Evolutionary conservation across 2,888 invertebrate genomes (phyloP), one percentile per base, ranked within the genome.

Genomic region (Hyles lineata): DNA sequence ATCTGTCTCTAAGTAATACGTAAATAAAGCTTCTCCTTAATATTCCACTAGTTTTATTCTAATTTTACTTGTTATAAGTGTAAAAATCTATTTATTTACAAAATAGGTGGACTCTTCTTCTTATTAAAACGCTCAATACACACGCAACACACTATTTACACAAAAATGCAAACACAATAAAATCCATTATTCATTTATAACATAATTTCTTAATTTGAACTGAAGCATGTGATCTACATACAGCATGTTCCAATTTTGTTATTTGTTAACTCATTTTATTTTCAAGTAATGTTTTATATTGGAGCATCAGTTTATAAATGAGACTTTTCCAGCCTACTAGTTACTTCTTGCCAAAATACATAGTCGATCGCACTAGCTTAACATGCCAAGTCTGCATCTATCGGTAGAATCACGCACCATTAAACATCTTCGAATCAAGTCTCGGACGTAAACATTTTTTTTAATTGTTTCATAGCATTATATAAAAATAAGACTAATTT

Each of bases 31-130:
- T 92, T 92, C 88, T 82, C 80, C 84, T 85, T 86, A 89, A 82
- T 85, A 84, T 85, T 85, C 82, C 83, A 87, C 85, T 87, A 83
- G 78, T 79, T 80, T 78, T 81, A 78, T 81, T 81, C 81, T 83
- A 87, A 86, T 83, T 73, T 83, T 85, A 87, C 83, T 82, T 83
- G 84, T 83, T 89, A 89, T 83, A 85, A 87, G 90, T 92, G 93
- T 93, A 93, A 92, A 93, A 93, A 89, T 89, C 90, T 91, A 90
- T 89, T 86, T 92, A 94, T 92, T 92, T 94, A 94, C 93, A 94
- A 92, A 92, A 92, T 93, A 94, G 94, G 94, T 94, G 94, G 94
- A 93, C 91, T 92, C 89, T 94, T 94, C 89, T 94, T 94, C 93
- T 92, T 74, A 69, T 92, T 90, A 90, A 88, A 92, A 90, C 89